Evolutionary conservation across 2,797 vertebrate species (phyloP), one percentile per base, ranked within the genome.

Genomic region (Halcyon smyrnensis): DNA sequence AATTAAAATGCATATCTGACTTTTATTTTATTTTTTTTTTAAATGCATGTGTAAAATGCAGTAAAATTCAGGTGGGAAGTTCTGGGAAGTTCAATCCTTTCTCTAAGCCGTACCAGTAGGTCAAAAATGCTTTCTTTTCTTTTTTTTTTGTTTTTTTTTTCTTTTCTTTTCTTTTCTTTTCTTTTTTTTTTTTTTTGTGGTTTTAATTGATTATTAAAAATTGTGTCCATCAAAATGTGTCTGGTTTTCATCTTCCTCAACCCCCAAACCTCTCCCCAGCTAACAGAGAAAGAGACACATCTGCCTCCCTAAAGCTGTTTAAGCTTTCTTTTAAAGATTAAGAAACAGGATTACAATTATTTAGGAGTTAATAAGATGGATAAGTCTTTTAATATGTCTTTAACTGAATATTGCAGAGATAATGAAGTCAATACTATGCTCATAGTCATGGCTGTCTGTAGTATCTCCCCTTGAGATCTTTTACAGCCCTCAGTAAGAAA

Each of bases 1-100:
- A 93, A 75, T 77, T 91, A 97, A 94, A 88, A 96, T 67, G 1
- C 12, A 51, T 43, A 9, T 19, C 8, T 88, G 5, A 64, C 51
- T 87, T 17, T 5, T 11, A 25, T 14, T 34, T 90, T 71, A 82
- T 75, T 93, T 90, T 14, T 34, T 90, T 69, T 84, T 75, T 93
- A 94, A 86, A 7, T 93, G 28, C 24, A 18, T 43, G 12, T 43
- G 13, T 27, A 88, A 68, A 70, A 57, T 30, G 51, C 25, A 85
- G 19, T 24, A 88, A 65, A 70, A 60, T 30, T 50, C 25, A 85
- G 16, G 32, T n/a, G n/a, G n/a, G n/a, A n/a, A n/a, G n/a, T n/a
- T n/a, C n/a, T 19, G 84, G 34, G 57, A 93, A 84, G 45, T 73
- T 91, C 50, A 81, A 12, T 68, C 19, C 16, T 56, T 80, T 76